A percentile compares a stretch with the other conserved stretches of the same genome.
Evolutionary conservation across 2,888 invertebrate species (phyloP).

Genomic region (Torymus auratus): DNA sequence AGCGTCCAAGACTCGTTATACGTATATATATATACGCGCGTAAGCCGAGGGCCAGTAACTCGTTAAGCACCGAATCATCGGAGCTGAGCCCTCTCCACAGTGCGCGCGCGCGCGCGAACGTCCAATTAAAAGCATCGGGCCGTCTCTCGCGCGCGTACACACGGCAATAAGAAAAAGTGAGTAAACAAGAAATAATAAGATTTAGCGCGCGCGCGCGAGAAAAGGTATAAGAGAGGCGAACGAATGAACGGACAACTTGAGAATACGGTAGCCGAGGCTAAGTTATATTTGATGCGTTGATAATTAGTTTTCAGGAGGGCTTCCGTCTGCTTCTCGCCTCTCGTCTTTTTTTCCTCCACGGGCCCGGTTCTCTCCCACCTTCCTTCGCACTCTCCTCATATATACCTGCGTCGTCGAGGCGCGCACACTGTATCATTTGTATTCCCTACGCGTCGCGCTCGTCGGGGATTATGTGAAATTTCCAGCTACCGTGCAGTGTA

Average conservation of each 20-base stretch:
- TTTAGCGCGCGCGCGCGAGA: conserved; percentile 56
- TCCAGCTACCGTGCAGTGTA: conserved; percentile 49
- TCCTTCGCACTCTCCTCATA: conserved; percentile 37
- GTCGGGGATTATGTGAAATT: conserved; percentile 58
- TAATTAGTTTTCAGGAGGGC: conserved; percentile 73
- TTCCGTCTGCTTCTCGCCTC: conserved; percentile 57
- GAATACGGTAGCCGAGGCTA: conserved; percentile 73
- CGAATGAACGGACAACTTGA: conserved; percentile 62
- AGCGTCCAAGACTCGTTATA: too few relatives aligned
- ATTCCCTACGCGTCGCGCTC: conserved; percentile 65
- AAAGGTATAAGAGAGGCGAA: conserved; percentile 55
- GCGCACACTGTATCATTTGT: conserved; percentile 66
- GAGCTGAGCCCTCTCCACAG: background rate
- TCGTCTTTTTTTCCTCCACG: conserved; percentile 11
- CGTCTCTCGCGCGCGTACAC: conserved; percentile 35
- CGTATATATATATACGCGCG: background rate
- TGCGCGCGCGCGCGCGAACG: conserved; percentile 45
- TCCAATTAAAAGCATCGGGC: conserved; percentile 69
- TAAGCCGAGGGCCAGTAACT: conserved; percentile 57
- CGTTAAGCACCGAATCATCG: conserved; percentile 68
- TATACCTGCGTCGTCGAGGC: conserved; percentile 38
- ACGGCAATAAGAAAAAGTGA: conserved; percentile 61
- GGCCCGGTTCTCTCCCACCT: conserved; percentile 52
- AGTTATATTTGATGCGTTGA: conserved; percentile 75
- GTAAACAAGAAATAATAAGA: conserved; percentile 66